These are phyloP conservation scores for Pharmacophagus antenor DNA, from an alignment of 2,888 invertebrate species.

Conservation along the genomic window DNA sequence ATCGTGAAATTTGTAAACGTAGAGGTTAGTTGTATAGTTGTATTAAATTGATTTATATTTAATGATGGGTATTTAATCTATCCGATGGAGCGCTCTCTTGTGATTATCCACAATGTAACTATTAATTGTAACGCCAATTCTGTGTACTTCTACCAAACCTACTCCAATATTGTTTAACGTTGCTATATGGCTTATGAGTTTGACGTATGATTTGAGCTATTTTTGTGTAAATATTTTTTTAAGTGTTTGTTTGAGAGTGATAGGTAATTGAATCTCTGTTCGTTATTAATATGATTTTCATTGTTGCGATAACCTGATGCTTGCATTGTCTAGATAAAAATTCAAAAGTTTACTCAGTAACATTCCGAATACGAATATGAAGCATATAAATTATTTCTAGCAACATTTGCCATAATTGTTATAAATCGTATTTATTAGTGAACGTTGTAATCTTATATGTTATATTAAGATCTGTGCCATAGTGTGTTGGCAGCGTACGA, in stretches of 20 bases:
- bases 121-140: conserved; percentile 44
- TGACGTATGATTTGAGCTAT: conserved; percentile 70
- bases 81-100: conserved; percentile 77
- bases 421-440: conserved; percentile 45
- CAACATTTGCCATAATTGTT: conserved; percentile 29
- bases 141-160: conserved; percentile 44
- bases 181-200: conserved; percentile 43
- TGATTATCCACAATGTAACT: conserved; percentile 58
- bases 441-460: conserved; percentile 55
- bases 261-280: conserved; percentile 77
- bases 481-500: conserved; percentile 70
- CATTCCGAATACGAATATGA: conserved; percentile 11
- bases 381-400: not conserved
- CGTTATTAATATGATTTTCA: conserved; percentile 56
- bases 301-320: conserved; percentile 42
- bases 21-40: conserved; percentile 79
- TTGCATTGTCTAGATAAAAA: conserved; percentile 19
- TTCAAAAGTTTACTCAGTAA: conserved; percentile 1
- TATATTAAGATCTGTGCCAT: conserved; percentile 76
- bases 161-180: conserved; percentile 47
- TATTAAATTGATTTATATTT: conserved; percentile 79
- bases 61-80: conserved; percentile 76
- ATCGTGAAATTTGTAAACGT: conserved; percentile 74
- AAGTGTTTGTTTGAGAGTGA: conserved; percentile 75
- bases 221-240: conserved; percentile 80